These are phyloP conservation scores for Pseudomugil gertrudae DNA, from an alignment of 2,797 vertebrate genomes.

Conservation along the genomic window DNA sequence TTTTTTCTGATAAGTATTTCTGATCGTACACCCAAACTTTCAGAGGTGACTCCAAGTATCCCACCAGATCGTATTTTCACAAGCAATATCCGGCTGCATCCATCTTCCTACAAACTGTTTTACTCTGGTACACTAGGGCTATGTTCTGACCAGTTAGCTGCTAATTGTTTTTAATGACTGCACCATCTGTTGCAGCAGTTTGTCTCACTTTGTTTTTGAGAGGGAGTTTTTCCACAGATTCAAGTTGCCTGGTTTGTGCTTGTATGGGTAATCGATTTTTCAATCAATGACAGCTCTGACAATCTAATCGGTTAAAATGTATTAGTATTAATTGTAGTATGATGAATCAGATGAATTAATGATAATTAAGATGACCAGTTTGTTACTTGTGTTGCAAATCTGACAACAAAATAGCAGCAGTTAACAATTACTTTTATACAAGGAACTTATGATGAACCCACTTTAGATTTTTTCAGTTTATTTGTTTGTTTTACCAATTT, in stretches of 20 bases:
- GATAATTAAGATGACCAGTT: not conserved
- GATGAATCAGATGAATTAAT: not conserved
- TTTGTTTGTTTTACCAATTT: not conserved
- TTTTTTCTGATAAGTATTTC: not conserved
- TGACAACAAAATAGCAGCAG: not conserved
- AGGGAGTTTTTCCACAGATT: not conserved
- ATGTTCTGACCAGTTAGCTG: slow-evolving; percentile 25
- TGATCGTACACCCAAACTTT: not conserved
- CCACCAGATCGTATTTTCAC: not conserved
- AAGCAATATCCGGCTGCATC: slow-evolving; percentile 20
- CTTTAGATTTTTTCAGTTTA: not conserved
- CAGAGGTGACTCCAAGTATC: not conserved
- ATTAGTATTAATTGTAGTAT: not conserved
- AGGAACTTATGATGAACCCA: not conserved
- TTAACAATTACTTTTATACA: not conserved
- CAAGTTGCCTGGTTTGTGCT: not conserved
- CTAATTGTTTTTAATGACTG: slow-evolving; percentile 30
- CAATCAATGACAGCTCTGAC: slow-evolving; percentile 13
- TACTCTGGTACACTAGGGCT: slow-evolving; percentile 1
- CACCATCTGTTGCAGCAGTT: slow-evolving; percentile 27
- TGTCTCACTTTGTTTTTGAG: slow-evolving; percentile 2
- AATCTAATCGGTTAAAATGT: not conserved
- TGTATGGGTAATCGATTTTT: slow-evolving; percentile 4
- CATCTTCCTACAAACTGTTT: slow-evolving; percentile 18
- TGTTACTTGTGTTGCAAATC: not conserved